Evolutionary conservation across 37 sponge, comb jelly and placozoan genomes (phyloP).

Genomic region (Bolinopsis microptera): DNA sequence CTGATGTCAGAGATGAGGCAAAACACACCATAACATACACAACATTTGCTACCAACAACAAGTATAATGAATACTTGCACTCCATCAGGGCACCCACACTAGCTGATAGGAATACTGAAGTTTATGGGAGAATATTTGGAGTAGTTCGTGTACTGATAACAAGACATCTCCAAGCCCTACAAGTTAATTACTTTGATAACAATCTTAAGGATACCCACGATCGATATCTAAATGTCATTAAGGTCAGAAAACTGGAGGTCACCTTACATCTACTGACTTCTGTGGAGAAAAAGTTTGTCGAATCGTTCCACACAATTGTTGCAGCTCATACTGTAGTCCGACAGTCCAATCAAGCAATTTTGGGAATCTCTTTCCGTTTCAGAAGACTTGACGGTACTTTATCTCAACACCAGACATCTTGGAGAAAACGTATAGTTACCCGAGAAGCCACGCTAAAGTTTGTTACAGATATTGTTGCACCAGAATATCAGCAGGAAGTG

Average conservation of each 20-base stretch:
- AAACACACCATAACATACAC: neutral
- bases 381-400: neutral
- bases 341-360: neutral
- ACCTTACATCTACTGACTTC: neutral
- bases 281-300: neutral
- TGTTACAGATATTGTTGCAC: neutral
- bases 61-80: neutral
- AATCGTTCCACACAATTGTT: neutral
- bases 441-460: neutral
- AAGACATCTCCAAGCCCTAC: neutral
- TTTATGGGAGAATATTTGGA: neutral
- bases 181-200: neutral
- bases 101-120: neutral
- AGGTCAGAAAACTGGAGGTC: neutral
- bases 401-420: neutral
- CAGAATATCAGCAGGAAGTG: neutral
- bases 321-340: neutral
- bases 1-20: neutral
- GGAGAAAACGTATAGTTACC: neutral
- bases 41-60: neutral
- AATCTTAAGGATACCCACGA: neutral
- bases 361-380: neutral
- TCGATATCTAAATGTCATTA: neutral
- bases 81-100: neutral
- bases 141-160: neutral